Base-by-base conservation (phyloP, 2,113 vertebrate species). In the Panurus biarmicus region DNA sequence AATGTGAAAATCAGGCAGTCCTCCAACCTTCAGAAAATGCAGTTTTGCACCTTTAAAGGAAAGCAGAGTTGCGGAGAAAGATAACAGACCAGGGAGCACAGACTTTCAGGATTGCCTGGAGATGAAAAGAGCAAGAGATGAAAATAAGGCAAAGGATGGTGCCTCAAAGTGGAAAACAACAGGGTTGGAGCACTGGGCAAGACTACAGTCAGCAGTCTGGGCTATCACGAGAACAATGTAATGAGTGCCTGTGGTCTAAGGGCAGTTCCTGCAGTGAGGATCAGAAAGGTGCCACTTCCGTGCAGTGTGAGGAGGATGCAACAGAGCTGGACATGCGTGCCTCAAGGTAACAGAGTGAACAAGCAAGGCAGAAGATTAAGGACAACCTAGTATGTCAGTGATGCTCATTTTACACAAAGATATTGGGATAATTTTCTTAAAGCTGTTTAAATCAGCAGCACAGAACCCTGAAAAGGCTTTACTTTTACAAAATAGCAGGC, bases 301-400 rank as follows among this genome's bases (percentile, higher is more conserved):
- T 12, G 12, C 33, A 82, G 25, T 5, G 13, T 0, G 6, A 61
- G 7, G 19, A 74, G 16, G 36, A 66, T 33, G 45, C 40, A 54
- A 45, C 26, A 74, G 60, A 80, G 33, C 31, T 76, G 28, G 33
- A 40, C 8, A 28, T 0, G 0, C 1, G 0, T 38, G 47, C 36
- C 44, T 65, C 42, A 9, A 80, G 72, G n/a, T 26, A 54, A 70
- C 16, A 85, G 24, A 85, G 42, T 50, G 79, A 67, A 45, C 38
- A 64, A 76, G n/a, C 0, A 0, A 74, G 42, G 14, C 42, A 66
- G 38, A 91, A 58, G 25, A 86, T 21, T 51, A 88, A 88, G 33
- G 15, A 73, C 60, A 89, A 50, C 11, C 14, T 45, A 50, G 6
- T 28, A 40, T 23, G 18, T 35, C 18, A 57, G 28, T 28, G 17